Evolutionary conservation across 2,888 invertebrate genomes (phyloP), one percentile per base, ranked within the genome.

Genomic region (Charanyca ferruginea): DNA sequence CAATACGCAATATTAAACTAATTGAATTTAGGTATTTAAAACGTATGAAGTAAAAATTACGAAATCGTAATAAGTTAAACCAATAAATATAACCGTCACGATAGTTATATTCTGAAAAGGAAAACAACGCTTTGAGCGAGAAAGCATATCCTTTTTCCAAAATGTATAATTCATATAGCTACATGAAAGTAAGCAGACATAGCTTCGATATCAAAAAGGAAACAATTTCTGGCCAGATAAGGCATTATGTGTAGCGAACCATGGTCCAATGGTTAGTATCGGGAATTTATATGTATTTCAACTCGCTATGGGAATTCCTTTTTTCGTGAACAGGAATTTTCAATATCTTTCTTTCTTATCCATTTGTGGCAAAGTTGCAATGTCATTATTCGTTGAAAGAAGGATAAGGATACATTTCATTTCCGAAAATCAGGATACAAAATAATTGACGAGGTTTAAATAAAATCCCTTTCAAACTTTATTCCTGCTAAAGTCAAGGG

Each of bases 161-260:
- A 64, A 65, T 45, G 16, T 52, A 32, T 54, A 67, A 74, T 28
- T 42, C 32, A 16, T 49, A 22, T 23, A 73, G 45, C 8, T 28
- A 47, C 32, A 41, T 32, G 20, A 44, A 22, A 73, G 13, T 60
- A 64, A 57, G n/a, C 45, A 57, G 42, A 54, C 55, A 25, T 25
- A 55, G 32, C 77, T 58, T 22, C 18, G 9, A 25, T 57, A 77
- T 47, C 3, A 23, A 18, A 59, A 66, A 66, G 22, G 45, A 66
- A 74, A 54, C 54, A 62, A 58, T 75, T 66, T 53, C 41, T 61
- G 66, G 38, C 49, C 67, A 61, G 78, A 73, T 73, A 73, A 66
- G 73, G 51, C 42, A 65, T 59, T 57, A 65, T 49, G 61, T 75
- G 23, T 59, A 75, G 54, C 54, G 51, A 74, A 68, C 75, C 79